Conservation (phyloP, 2,888 invertebrate species). For the Aphidoletes aphidimyza region DNA sequence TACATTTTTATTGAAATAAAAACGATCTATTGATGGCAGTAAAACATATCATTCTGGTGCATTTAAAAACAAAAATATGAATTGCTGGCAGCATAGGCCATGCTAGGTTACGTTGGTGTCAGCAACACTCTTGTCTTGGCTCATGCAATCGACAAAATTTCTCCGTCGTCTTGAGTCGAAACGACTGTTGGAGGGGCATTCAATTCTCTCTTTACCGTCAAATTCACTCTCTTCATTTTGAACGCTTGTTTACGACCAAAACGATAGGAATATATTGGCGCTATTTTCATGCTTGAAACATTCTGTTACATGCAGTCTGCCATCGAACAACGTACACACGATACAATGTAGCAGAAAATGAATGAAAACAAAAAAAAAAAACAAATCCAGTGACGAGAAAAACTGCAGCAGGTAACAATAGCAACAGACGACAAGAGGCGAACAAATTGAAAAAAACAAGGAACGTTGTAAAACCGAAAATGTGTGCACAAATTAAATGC, state of each 20-base stretch:
- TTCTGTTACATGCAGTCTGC: constrained; percentile 15
- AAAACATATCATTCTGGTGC: not conserved
- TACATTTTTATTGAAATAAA: no score
- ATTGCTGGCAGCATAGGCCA: no score
- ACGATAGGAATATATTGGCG: not conserved
- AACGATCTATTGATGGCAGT: not conserved
- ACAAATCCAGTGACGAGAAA: no score
- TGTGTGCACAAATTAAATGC: constrained; percentile 53
- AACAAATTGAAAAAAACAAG: constrained; percentile 36
- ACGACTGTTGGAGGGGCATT: not conserved
- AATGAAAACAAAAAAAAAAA: not conserved
- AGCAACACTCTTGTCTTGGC: no score
- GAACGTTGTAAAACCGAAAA: constrained; percentile 29
- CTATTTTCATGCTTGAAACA: not conserved
- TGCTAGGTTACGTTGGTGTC: constrained; percentile 8
- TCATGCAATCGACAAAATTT: not conserved
- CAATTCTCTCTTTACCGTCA: not conserved
- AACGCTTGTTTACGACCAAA: not conserved
- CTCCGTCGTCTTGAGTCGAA: not conserved
- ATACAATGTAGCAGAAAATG: not conserved
- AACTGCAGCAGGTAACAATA: constrained; percentile 13
- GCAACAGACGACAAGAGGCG: no score
- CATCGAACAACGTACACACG: not conserved
- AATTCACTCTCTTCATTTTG: no score
- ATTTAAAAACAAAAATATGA: not conserved